Base-by-base conservation (phyloP, 2,113 vertebrate species). In the Cephalopholis sonnerati region DNA sequence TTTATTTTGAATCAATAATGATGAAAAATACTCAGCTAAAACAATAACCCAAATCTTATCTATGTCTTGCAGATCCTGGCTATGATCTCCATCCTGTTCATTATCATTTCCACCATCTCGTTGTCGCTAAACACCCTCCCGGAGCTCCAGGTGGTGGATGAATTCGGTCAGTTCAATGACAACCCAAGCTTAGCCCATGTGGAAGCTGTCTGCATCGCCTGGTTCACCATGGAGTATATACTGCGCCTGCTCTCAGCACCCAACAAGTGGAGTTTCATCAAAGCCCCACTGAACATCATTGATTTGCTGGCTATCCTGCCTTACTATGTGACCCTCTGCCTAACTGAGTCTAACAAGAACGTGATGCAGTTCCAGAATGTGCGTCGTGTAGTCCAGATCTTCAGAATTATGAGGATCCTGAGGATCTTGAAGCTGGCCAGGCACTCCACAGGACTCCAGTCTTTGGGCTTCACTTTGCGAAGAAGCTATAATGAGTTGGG, bases 201-300 rank as follows among this genome's bases (percentile, higher is more conserved):
- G 46, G 98, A 99, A 93, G 98, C 98, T 11, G 94, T 99, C 81
- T 99, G 98, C 82, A 99, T 99, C 48, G 98, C 98, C 54, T 99
- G 98, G 98, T 99, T 99, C 91, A 99, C 98, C 82, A 99, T 99
- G 98, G 98, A 99, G 90, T 99, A 99, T 73, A 89, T 99, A 22
- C 93, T 99, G 74, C 96, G 98, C 29, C 97, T 99, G 85, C 94
- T 99, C 25, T 99, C 98, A 41, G 97, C 98, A 7, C 98, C 98
- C 62, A 97, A 97, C 79, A 99, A 99, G 86, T 99, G 98, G 98
- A 96, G 98, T 83, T 99, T 99, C 92, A 97, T 99, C 91, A 99
- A 99, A 95, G 98, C 98, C 10, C 98, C 98, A 0, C 93, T 99
- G 70, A 99, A 99, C 67, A 97, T 99, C 85, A 99, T 99, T 79